phyloP scores from a whole-genome alignment of 2,888 invertebrate species.

The Temnothorax ravouxi region DNA sequence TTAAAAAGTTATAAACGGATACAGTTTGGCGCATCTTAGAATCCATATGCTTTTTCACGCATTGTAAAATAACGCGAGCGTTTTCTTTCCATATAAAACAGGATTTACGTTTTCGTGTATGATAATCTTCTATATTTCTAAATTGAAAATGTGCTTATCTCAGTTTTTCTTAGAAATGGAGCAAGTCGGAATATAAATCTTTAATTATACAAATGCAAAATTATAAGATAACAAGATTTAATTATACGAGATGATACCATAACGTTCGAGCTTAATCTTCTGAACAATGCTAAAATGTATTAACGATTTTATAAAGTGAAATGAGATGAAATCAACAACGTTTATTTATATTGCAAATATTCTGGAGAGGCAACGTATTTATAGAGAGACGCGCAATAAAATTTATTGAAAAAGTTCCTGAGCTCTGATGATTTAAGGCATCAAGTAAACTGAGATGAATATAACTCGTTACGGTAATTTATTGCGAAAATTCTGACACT shows the following conservation, averaged over 20 bases:
- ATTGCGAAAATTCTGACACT: conserved; percentile 51
- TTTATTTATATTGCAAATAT: conserved; percentile 3
- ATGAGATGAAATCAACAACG: not conserved
- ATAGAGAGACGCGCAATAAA: not conserved
- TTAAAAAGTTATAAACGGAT: not conserved
- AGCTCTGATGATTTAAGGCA: conserved; percentile 19
- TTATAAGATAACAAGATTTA: not conserved
- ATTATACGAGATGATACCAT: not conserved
- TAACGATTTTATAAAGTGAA: not conserved
- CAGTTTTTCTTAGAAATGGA: not conserved
- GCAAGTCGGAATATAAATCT: not conserved
- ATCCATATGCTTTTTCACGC: not conserved
- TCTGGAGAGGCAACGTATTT: not conserved
- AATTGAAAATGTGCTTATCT: not conserved
- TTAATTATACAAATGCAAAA: not conserved
- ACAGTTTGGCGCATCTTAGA: not conserved
- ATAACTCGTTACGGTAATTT: conserved; percentile 47
- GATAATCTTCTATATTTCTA: not conserved
- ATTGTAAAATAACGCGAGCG: not conserved
- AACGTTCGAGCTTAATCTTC: not conserved
- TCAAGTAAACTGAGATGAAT: conserved; percentile 39
- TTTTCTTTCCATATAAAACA: not conserved
- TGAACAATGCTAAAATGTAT: not conserved
- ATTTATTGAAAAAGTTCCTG: conserved; percentile 30
- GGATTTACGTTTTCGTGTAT: not conserved